Evolutionary conservation across 1,140 invertebrate genomes (phyloP).

Genomic region (honey bee (Apis mellifera)): Amel_HAv3.1 CM009938.2:1449501-1450000

Average conservation of each 20-base stretch:
- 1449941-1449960: neutral
- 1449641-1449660: conserved; percentile 64
- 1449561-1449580: neutral
- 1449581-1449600: neutral
- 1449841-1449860: conserved; percentile 45
- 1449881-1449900: conserved; percentile 41
- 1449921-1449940: neutral
- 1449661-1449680: conserved; percentile 76
- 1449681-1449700: conserved; percentile 72
- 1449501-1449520: conserved; percentile 7
- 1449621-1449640: conserved; percentile 59
- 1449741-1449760: conserved; percentile 71
- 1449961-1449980: neutral
- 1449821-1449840: conserved; percentile 45
- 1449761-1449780: conserved; percentile 74
- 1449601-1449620: conserved; percentile 38
- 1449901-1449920: conserved; percentile 11
- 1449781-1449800: conserved; percentile 73
- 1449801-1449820: conserved; percentile 68
- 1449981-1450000: no score
- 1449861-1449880: conserved; percentile 54
- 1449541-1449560: conserved; percentile 12
- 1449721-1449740: conserved; percentile 73
- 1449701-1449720: conserved; percentile 71
- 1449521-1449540: conserved; percentile 41